Percentiles rank a stretch among this genome's conserved stretches.
Evolutionary conservation across 2,888 invertebrate species (phyloP).

Genomic region (Dermolepida albohirtum): DNA sequence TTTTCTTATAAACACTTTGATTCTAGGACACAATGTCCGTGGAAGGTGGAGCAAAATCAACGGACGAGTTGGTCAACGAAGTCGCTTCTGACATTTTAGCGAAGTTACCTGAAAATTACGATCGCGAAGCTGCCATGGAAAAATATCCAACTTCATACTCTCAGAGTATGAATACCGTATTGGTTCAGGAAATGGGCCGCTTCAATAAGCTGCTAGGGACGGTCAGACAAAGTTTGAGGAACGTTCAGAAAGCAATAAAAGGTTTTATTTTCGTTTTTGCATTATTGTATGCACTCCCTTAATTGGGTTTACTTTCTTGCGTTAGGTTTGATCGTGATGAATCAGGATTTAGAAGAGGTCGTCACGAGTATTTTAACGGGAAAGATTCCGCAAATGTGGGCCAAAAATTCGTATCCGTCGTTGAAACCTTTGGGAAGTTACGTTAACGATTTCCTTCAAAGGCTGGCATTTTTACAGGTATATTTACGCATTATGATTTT

Average conservation of each 20-base stretch:
- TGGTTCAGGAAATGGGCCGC: conserved; percentile 87
- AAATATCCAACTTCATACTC: conserved; percentile 81
- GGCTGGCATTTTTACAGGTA: conserved; percentile 88
- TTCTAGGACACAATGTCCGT: conserved; percentile 73
- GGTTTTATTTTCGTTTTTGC: conserved; percentile 66
- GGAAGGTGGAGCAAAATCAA: conserved; percentile 74
- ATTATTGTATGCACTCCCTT: not conserved
- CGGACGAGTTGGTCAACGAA: conserved; percentile 83
- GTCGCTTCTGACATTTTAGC: conserved; percentile 83
- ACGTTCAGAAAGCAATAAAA: conserved; percentile 88
- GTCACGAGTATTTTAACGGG: conserved; percentile 85
- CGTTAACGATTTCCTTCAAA: conserved; percentile 84
- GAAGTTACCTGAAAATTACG: conserved; percentile 79
- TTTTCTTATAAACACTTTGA: not conserved
- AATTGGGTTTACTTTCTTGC: not conserved
- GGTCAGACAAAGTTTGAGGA: conserved; percentile 80
- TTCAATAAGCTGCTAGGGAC: conserved; percentile 80
- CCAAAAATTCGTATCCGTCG: conserved; percentile 89
- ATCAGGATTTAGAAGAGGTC: conserved; percentile 86
- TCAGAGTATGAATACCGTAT: conserved; percentile 95
- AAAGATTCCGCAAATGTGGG: conserved; percentile 87
- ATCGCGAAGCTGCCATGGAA: conserved; percentile 73
- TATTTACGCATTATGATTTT: too few relatives aligned
- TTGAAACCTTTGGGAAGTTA: conserved; percentile 91
- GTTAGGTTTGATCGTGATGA: conserved; percentile 87